Evolutionary conservation across 1,140 invertebrate genomes (phyloP), one percentile per base, ranked within the genome.

Genomic region (Dendroctonus valens): DNA sequence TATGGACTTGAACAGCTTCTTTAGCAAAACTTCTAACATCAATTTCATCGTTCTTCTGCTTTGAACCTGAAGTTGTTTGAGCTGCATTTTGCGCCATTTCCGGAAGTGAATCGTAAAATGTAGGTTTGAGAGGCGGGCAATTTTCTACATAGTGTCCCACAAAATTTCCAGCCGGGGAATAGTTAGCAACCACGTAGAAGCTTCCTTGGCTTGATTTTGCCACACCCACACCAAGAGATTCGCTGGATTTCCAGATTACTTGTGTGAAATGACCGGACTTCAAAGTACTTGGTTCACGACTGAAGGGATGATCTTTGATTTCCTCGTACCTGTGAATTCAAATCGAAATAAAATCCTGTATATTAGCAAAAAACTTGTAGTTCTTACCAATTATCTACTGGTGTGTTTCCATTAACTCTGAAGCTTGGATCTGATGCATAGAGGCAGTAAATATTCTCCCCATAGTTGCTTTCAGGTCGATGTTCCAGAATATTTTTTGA

Each of bases 141-240:
- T 94, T 94, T 15, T 84, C 84, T 2, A 82, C 78, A 74, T 91
- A 96, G 72, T 86, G 85, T 7, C 91, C 91, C 3, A 92, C 80
- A 65, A 91, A 87, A 77, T 96, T 96, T 1, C 94, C 94, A 5
- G 91, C 86, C 0, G 93, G 93, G 74, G 85, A 86, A 76, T 96
- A 96, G 78, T 94, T 92, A 15, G 89, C 90, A 0, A 96, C 93
- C 0, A 94, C 89, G 70, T 90, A 89, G 37, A 90, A 83, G 71
- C 87, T 87, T 0, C 91, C 91, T 63, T 86, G 86, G 53, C 83
- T 82, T 59, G 84, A 84, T 68, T 82, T 85, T 0, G 91, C 87
- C 69, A 87, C 82, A 12, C 90, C 93, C 5, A 94, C 86, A 0
- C 93, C 93, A 0, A 96, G 72, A 72, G 90, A 85, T 71, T 83